Evolutionary conservation across 2,113 vertebrate genomes (phyloP), one percentile per base, ranked within the genome.

Genomic region (Neoarius graeffei): DNA sequence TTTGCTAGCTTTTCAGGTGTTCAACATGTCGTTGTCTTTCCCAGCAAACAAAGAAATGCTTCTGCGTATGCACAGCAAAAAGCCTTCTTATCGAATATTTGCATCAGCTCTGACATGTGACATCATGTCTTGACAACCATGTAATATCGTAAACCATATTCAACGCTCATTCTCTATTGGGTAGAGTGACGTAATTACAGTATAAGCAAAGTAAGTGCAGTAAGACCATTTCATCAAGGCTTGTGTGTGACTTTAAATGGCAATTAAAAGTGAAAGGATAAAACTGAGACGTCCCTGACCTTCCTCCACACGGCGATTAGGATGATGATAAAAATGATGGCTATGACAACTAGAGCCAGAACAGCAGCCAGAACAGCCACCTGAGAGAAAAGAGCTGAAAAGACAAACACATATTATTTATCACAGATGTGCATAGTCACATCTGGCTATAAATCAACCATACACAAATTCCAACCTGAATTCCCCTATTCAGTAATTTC

Each of bases 291-390:
- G 10, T 5, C 35, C 0, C 92, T 94, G 93, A 99, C 98, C 97
- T 99, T 99, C 92, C 96, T 96, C 97, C 97, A 99, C 27, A 99
- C 93, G 76, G 97, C 92, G 0, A 99, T 95, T 88, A 99, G 95
- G 92, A 99, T 97, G 93, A 97, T 97, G 89, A 99, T 93, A 82
- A 95, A 97, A 93, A 98, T 94, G 92, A 99, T 90, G 0, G 95
- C 93, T 54, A 99, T 96, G 84, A 97, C 97, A 87, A 98, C 95
- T 88, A 99, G 89, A 57, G 96, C 97, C 85, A 99, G 91, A 91
- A 99, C 96, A 81, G 96, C 96, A 6, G 97, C 97, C 93, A 98
- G 95, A 82, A 99, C 96, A 88, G 97, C 95, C 92, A 98, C 96
- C 93, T 98, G 98, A 92, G 99, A 98, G 0, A 96, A 96, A 60